These are phyloP conservation scores for Acleris cristana DNA, from an alignment of 2,888 invertebrate genomes.

Conservation along the genomic window DNA sequence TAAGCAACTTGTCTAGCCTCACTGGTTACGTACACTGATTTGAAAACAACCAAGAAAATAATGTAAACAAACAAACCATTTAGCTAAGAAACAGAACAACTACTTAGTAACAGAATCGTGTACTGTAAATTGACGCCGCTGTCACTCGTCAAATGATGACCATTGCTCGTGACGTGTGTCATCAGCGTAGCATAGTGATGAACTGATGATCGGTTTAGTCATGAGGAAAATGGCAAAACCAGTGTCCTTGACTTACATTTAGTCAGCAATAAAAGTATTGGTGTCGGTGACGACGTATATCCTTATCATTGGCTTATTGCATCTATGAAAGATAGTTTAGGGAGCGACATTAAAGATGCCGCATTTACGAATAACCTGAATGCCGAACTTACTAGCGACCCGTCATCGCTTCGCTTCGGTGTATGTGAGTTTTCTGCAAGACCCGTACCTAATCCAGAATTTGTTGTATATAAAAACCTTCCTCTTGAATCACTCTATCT, in stretches of 20 bases:
- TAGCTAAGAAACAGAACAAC: neutral
- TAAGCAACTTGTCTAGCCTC: too few species aligned
- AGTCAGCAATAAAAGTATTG: neutral
- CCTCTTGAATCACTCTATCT: too few species aligned
- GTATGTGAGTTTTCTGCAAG: too few species aligned
- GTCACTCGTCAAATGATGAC: constrained; percentile 51
- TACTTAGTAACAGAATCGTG: constrained; percentile 49
- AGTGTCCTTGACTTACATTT: constrained; percentile 22
- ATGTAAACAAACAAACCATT: neutral
- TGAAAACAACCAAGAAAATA: neutral
- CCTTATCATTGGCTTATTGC: too few species aligned
- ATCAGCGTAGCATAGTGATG: constrained; percentile 25
- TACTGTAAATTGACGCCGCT: constrained; percentile 51
- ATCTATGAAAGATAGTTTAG: too few species aligned
- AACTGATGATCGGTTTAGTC: neutral
- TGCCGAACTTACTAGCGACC: too few species aligned
- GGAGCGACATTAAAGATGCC: too few species aligned
- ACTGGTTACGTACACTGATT: neutral
- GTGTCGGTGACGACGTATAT: neutral
- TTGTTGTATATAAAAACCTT: too few species aligned
- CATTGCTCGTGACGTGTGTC: constrained; percentile 49
- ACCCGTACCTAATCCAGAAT: too few species aligned
- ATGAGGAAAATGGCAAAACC: constrained; percentile 16
- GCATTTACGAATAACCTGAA: too few species aligned
- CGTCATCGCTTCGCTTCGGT: too few species aligned